These are phyloP conservation scores for Micronycteris hirsuta DNA, from an alignment of 2,113 vertebrate species.

Conservation along the genomic window DNA sequence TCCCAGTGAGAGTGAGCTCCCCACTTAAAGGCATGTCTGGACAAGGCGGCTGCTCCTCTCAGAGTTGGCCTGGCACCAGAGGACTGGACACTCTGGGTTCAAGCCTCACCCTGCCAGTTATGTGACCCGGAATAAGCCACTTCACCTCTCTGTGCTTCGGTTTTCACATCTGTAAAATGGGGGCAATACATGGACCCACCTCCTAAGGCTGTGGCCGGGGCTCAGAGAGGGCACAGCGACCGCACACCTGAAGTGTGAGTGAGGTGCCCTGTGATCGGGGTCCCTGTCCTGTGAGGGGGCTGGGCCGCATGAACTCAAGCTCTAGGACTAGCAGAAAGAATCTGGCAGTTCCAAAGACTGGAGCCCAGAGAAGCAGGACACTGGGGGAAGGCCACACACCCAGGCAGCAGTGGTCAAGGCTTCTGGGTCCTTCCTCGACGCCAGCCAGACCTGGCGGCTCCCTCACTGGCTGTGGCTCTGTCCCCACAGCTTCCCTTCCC, in stretches of 20 bases:
- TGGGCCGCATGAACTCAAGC: background rate
- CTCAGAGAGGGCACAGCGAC: no score
- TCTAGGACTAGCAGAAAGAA: background rate
- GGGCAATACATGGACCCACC: background rate
- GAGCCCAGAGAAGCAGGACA: background rate
- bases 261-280: background rate
- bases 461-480: background rate
- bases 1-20: no score
- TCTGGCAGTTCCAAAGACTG: background rate
- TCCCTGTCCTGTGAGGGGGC: background rate
- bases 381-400: background rate
- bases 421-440: background rate
- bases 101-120: background rate
- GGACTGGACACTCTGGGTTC: background rate
- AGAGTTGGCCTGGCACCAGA: background rate
- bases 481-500: background rate
- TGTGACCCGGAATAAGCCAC: background rate
- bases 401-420: background rate
- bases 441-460: no score
- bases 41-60: background rate
- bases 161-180: background rate
- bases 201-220: background rate
- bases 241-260: no score
- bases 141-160: background rate
- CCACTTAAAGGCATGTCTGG: background rate